phyloP scores from a whole-genome alignment of 2,888 invertebrate species.

The Cartodere bifasciata region DNA sequence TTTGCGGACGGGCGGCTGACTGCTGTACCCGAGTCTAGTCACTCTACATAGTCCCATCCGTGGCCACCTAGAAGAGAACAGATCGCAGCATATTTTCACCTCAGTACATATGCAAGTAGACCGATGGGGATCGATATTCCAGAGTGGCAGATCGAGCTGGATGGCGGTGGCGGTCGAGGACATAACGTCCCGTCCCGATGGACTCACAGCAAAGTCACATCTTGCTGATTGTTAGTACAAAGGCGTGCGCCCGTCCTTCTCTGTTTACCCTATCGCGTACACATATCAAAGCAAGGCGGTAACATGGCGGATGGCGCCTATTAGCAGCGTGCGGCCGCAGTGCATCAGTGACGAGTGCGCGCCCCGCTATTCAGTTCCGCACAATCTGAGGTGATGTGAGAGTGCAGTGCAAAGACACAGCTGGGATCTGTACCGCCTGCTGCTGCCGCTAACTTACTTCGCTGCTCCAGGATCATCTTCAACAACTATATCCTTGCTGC shows the following conservation, averaged over 20 bases:
- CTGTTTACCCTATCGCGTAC: conserved; percentile 1
- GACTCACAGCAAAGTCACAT: neutral
- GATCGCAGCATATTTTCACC: conserved; percentile 1
- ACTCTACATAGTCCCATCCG: neutral
- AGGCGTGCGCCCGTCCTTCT: conserved; percentile 2
- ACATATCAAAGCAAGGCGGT: conserved; percentile 20
- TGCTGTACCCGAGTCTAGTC: neutral
- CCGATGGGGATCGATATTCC: conserved; percentile 1
- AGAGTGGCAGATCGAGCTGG: neutral
- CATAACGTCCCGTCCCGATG: conserved; percentile 1
- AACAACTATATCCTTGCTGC: neutral
- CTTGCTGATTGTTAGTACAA: neutral
- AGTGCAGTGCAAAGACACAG: conserved; percentile 17
- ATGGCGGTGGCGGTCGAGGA: neutral
- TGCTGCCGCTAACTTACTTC: no score
- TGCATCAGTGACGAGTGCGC: conserved; percentile 25
- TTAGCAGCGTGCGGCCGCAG: conserved; percentile 25
- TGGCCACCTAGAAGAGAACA: conserved; percentile 1
- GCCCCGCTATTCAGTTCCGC: conserved; percentile 22
- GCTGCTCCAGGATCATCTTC: conserved; percentile 14
- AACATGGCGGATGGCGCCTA: conserved; percentile 30
- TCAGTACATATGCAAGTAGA: conserved; percentile 1
- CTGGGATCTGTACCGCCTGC: conserved; percentile 2
- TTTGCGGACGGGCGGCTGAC: no score
- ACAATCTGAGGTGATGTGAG: conserved; percentile 22